Evolutionary conservation across 1,140 invertebrate genomes (phyloP).

Genomic region (Drosophila nannoptera): DNA sequence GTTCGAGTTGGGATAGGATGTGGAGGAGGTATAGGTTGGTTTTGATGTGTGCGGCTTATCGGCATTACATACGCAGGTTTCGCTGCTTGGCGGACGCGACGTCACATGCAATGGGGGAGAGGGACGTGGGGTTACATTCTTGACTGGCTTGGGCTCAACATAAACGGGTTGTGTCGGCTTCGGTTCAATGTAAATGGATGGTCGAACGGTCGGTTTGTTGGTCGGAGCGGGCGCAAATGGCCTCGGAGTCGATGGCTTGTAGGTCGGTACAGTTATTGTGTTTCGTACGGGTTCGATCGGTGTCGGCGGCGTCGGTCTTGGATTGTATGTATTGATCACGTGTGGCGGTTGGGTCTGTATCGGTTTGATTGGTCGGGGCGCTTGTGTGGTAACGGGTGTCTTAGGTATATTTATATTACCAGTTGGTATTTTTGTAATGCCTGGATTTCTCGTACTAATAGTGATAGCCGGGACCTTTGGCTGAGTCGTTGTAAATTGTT

Average conservation of each 20-base stretch:
- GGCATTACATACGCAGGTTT: conserved; percentile 69
- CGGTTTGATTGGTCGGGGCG: conserved; percentile 13
- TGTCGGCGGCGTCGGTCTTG: conserved; percentile 9
- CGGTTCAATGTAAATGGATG: conserved; percentile 38
- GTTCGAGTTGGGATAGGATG: conserved; percentile 59
- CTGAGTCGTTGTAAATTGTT: conserved; percentile 56
- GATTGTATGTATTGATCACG: conserved; percentile 9
- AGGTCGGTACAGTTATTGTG: conserved; percentile 33
- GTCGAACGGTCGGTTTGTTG: conserved; percentile 25
- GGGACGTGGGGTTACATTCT: conserved; percentile 73
- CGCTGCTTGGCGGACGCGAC: conserved; percentile 55
- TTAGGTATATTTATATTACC: conserved; percentile 70
- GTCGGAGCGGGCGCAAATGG: conserved; percentile 42
- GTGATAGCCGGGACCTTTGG: conserved; percentile 73
- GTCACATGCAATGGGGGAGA: conserved; percentile 59
- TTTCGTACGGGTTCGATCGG: conserved; percentile 30
- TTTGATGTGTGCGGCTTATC: conserved; percentile 73
- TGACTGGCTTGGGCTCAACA: conserved; percentile 26
- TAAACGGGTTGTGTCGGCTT: conserved; percentile 20
- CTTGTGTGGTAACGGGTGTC: conserved; percentile 15
- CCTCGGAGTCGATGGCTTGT: conserved; percentile 46
- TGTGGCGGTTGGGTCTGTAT: conserved; percentile 22
- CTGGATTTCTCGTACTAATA: conserved; percentile 71
- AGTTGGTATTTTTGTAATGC: conserved; percentile 59
- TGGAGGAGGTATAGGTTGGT: conserved; percentile 59